Conservation (phyloP, 2,113 vertebrate genomes). For the Halichoeres trimaculatus region DNA sequence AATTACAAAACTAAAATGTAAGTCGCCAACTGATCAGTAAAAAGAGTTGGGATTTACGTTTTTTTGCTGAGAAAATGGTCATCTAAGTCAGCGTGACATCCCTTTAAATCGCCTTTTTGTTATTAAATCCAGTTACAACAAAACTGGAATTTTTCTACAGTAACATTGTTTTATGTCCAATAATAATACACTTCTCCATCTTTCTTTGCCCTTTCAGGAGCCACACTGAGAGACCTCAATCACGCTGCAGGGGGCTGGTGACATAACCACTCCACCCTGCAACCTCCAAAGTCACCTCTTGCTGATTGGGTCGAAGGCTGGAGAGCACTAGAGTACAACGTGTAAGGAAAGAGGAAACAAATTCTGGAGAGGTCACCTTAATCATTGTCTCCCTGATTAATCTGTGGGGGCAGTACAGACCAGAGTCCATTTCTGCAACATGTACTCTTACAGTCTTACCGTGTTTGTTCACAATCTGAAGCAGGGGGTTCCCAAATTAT, state of each 20-base stretch:
- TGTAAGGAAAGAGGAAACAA: neutral
- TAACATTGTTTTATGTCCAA: conserved; percentile 21
- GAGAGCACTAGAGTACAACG: neutral
- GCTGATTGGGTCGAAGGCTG: conserved; percentile 63
- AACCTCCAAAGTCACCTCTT: conserved; percentile 64
- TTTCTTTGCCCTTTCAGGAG: conserved; percentile 22
- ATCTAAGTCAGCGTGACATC: neutral
- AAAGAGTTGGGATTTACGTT: neutral
- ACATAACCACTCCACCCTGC: conserved; percentile 39
- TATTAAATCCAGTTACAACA: neutral
- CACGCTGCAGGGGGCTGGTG: conserved; percentile 58
- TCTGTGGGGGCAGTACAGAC: neutral
- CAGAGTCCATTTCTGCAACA: no score
- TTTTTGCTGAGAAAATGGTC: neutral
- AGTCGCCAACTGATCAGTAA: neutral
- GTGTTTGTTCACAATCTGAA: no score
- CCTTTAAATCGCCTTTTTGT: neutral
- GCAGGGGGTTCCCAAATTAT: no score
- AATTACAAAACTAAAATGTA: no score
- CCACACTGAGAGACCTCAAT: conserved; percentile 63
- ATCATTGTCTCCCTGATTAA: conserved; percentile 1
- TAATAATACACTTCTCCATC: conserved; percentile 24
- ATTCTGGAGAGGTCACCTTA: neutral
- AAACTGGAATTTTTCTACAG: conserved; percentile 7
- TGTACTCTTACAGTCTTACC: no score